Evolutionary conservation across 2,797 vertebrate genomes (phyloP), one percentile per base, ranked within the genome.

Genomic region (Octomys mimax): DNA sequence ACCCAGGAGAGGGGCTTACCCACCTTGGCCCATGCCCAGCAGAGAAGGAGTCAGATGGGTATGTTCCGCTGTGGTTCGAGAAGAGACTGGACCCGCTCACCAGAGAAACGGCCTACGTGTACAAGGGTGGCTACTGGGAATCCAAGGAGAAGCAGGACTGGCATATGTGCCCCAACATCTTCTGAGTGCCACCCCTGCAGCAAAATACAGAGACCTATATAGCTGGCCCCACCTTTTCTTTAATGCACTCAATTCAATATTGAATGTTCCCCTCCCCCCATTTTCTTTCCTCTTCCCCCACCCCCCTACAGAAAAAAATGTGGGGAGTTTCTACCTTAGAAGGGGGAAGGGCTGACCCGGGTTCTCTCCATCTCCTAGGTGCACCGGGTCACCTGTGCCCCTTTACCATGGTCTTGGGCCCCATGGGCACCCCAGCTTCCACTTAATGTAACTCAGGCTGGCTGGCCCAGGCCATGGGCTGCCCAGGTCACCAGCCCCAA

Each of bases 81-180:
- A 99, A 99, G 98, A 99, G 98, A 98, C 99, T 98, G 90, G 99
- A 99, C 94, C 98, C 99, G 0, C 6, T 99, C 96, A 99, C 99
- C 0, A 99, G 99, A 94, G 99, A 99, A 98, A 99, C 98, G 18
- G 99, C 98, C 98, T 99, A 99, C 64, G 97, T 99, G 95, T 99
- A 99, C 98, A 99, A 99, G 97, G 99, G 99, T 0, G 99, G 99
- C 91, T 99, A 99, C 99, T 99, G 99, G 99, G 99, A 99, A 98
- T 97, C 99, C 78, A 99, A 99, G 98, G 99, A 99, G 68, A 98
- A 94, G 94, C 99, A 99, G 98, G 99, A 99, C 98, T 99, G 99
- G 99, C 99, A 98, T 57, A 90, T 97, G 95, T 99, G 99, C 98
- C 99, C 99, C 0, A 98, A 99, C 97, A 99, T 99, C 99, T 99